Base-by-base conservation (phyloP, 2,113 vertebrate species). In the Lasiurus cinereus region DNA sequence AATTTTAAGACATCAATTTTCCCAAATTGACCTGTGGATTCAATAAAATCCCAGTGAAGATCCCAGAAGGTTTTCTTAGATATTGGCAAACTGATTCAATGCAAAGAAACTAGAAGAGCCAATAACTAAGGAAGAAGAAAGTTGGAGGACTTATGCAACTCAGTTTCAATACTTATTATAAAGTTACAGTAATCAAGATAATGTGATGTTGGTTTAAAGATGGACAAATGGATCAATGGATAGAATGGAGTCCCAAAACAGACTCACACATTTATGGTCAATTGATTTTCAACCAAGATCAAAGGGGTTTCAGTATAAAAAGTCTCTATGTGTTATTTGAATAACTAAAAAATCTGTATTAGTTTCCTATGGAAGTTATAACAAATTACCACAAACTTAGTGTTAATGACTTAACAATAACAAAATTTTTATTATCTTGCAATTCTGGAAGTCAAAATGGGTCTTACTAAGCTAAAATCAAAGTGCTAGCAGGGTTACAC, bases 71-170 rank as follows among this genome's bases (percentile, higher is more conserved):
- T 83, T 86, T 88, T 92, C 80, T 54, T 72, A 89, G 78, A 88
- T 89, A 87, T 54, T 48, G 14, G 48, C 15, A 94, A 87, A 14
- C 18, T 73, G 27, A 90, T 27, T 93, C 59, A 86, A 83, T 77
- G 36, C 50, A 94, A 96, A 93, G 46, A 90, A 90, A 52, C 22
- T 77, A 72, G 36, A 90, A 92, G 89, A 87, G 19, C n/a, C 43
- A 73, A 94, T 19, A 78, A 70, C 66, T 31, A 91, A 86, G 33
- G 54, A 84, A 83, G 67, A 31, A 73, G 14, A 33, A 96, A 80
- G 19, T 33, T 95, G 24, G 24, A 88, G 29, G 16, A n/a, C 11
- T 94, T 94, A 88, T 5, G 59, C 7, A 72, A 92, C 2, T 21
- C 59, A 94, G 62, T 59, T 82, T 88, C 36, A 95, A 96, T 16